Evolutionary conservation across 1,140 invertebrate species (phyloP).

Genomic region (Drosophila sp.): DNA sequence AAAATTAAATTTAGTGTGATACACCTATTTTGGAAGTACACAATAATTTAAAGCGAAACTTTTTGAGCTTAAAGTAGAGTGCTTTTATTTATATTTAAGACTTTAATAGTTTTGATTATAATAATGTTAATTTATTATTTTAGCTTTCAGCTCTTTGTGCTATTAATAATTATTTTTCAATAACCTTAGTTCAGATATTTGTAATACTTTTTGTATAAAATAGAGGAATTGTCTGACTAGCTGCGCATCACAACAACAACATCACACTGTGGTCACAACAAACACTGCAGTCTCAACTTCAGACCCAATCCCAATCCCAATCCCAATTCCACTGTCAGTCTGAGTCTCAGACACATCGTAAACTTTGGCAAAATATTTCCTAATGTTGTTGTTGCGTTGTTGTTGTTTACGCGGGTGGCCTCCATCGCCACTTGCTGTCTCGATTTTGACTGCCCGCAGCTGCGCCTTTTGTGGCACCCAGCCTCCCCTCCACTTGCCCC

Average conservation of each 20-base stretch:
- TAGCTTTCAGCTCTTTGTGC: too few relatives aligned
- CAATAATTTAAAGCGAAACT: too few relatives aligned
- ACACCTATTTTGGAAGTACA: too few relatives aligned
- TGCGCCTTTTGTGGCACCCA: conserved; percentile 44
- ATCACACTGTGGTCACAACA: neutral
- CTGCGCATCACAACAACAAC: conserved; percentile 4
- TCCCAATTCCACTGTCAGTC: neutral
- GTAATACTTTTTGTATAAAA: too few relatives aligned
- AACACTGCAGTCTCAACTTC: conserved; percentile 18
- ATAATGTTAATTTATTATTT: too few relatives aligned
- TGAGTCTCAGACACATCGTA: conserved; percentile 34
- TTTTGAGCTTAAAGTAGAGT: too few relatives aligned
- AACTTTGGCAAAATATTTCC: conserved; percentile 51
- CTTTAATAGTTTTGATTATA: too few relatives aligned
- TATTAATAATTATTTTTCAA: too few relatives aligned
- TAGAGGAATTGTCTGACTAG: neutral
- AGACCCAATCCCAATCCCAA: conserved; percentile 7
- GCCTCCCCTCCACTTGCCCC: neutral
- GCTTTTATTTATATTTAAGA: too few relatives aligned
- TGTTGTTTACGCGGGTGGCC: conserved; percentile 45
- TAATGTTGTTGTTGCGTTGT: conserved; percentile 32
- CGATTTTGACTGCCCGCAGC: conserved; percentile 39
- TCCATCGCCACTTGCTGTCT: conserved; percentile 36
- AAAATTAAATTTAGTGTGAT: too few relatives aligned
- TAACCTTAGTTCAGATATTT: too few relatives aligned